phyloP scores from a whole-genome alignment of 2,797 vertebrate species.

The Pristis pectinata region DNA sequence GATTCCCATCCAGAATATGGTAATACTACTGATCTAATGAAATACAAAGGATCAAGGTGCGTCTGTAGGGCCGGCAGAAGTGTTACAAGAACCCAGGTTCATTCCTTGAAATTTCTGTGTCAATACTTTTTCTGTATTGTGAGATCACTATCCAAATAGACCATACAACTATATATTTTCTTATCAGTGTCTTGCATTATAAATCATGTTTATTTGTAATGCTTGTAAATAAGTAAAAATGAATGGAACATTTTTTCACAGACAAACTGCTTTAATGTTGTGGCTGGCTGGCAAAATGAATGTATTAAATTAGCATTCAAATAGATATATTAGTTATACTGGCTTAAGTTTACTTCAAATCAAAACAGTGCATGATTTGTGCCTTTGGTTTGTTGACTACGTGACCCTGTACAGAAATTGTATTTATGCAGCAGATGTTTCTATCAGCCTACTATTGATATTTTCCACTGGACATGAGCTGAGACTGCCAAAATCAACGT shows the following conservation, averaged over 20 bases:
- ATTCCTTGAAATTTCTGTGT: not conserved
- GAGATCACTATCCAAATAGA: not conserved
- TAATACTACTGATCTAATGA: not conserved
- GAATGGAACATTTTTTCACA: not conserved
- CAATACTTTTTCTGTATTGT: not conserved
- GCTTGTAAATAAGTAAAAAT: not conserved
- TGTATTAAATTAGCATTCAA: not conserved
- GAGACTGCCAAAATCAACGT: conserved; percentile 12
- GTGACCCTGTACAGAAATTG: not conserved
- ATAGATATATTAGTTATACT: not conserved
- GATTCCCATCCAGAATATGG: not conserved
- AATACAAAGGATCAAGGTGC: not conserved
- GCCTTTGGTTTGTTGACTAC: not conserved
- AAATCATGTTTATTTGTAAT: not conserved
- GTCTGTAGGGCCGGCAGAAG: not conserved
- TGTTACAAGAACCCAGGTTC: not conserved
- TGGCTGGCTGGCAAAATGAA: not conserved
- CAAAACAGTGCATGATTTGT: not conserved
- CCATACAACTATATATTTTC: not conserved
- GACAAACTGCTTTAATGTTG: not conserved
- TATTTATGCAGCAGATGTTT: conserved; percentile 13
- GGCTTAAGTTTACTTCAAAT: not conserved
- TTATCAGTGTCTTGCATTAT: not conserved
- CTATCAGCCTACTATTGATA: not conserved
- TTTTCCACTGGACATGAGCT: not conserved